phyloP scores from a whole-genome alignment of 1,140 invertebrate species.

The Neuroterus valhalla region DNA sequence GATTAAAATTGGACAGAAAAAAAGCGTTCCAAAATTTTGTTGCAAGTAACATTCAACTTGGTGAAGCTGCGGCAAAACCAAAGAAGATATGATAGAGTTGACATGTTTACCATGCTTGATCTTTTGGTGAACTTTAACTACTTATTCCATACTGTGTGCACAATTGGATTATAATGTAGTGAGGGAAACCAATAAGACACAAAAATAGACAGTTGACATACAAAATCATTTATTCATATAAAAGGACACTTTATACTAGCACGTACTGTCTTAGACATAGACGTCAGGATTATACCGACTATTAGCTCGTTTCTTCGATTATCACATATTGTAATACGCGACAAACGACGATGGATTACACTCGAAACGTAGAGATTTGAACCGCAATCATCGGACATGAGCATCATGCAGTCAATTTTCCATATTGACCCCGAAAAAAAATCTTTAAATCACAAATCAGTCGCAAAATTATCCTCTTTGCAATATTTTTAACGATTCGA shows the following conservation, averaged over 20 bases:
- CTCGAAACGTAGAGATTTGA: constrained; percentile 46
- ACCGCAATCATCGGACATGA: constrained; percentile 40
- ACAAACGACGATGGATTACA: constrained; percentile 56
- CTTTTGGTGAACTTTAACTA: too few species aligned
- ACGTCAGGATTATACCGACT: constrained; percentile 58
- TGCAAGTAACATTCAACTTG: too few species aligned
- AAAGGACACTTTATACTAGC: constrained; percentile 74
- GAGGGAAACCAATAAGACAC: neutral
- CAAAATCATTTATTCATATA: constrained; percentile 74
- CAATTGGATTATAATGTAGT: too few species aligned
- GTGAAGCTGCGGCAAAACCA: too few species aligned
- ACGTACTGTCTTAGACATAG: constrained; percentile 69
- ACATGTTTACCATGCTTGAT: too few species aligned
- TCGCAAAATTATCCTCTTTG: neutral
- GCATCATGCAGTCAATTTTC: neutral
- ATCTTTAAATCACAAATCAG: neutral
- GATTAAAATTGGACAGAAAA: too few species aligned
- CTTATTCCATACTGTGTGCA: too few species aligned
- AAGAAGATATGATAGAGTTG: too few species aligned
- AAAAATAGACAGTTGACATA: constrained; percentile 58
- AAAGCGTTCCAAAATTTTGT: too few species aligned
- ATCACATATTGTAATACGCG: constrained; percentile 69
- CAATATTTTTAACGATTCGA: too few species aligned
- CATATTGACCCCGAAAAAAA: neutral
- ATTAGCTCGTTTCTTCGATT: constrained; percentile 63